phyloP scores from a whole-genome alignment of 2,888 invertebrate genomes.

The Peribatodes rhomboidaria region DNA sequence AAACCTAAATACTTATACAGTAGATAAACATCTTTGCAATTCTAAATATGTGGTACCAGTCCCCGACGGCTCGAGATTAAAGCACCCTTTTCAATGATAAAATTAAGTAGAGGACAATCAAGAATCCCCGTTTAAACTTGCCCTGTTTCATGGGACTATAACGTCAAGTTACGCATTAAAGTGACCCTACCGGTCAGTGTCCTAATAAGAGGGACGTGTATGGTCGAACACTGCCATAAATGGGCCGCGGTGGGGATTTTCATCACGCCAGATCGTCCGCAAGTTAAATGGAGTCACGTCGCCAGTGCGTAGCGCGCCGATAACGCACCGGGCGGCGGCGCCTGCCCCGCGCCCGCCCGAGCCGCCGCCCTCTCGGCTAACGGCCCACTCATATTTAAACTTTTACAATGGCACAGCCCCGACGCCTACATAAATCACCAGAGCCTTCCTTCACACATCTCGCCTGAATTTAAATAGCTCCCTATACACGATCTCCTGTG shows the following conservation, averaged over 20 bases:
- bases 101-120: slow-evolving; percentile 43
- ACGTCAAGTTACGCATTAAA: slow-evolving; percentile 47
- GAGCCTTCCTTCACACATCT: slow-evolving; percentile 78
- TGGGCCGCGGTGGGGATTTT: slow-evolving; percentile 51
- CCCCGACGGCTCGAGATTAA: slow-evolving; percentile 36
- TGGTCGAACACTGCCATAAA: slow-evolving; percentile 47
- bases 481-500: slow-evolving; percentile 73
- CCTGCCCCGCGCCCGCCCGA: slow-evolving; percentile 41
- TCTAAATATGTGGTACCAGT: slow-evolving; percentile 24
- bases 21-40: slow-evolving; percentile 16
- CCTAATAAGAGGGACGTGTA: slow-evolving; percentile 49
- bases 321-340: slow-evolving; percentile 39
- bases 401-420: slow-evolving; percentile 74
- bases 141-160: slow-evolving; percentile 42
- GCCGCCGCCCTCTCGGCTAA: slow-evolving; percentile 45
- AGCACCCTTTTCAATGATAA: slow-evolving; percentile 43
- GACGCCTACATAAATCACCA: slow-evolving; percentile 76
- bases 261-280: slow-evolving; percentile 55
- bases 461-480: slow-evolving; percentile 80
- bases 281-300: slow-evolving; percentile 64
- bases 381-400: slow-evolving; percentile 75
- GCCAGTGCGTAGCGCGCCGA: slow-evolving; percentile 49
- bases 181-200: slow-evolving; percentile 48
- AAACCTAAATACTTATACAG: not conserved
- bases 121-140: slow-evolving; percentile 46